Evolutionary conservation across 2,797 vertebrate genomes (phyloP).

Genomic region (Melopsittacus undulatus): DNA sequence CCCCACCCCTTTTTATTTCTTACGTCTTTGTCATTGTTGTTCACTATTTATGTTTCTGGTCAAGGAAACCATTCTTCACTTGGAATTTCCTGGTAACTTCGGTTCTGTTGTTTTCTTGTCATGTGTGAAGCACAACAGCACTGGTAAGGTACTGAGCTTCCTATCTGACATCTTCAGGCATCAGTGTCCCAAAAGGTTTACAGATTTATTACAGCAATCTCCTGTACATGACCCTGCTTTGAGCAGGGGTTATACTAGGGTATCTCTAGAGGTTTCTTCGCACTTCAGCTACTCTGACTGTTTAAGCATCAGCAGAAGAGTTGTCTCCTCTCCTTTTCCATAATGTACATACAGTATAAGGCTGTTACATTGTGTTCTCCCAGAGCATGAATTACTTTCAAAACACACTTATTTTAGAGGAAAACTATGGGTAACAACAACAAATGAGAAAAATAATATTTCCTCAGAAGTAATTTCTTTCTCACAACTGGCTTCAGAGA

Average conservation of each 20-base stretch:
- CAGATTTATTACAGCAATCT: not conserved
- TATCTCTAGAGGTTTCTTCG: not conserved
- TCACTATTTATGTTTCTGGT: constrained; percentile 6
- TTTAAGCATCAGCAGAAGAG: not conserved
- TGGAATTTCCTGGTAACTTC: not conserved
- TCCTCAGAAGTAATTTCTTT: not conserved
- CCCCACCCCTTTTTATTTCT: not conserved
- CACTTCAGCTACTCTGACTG: not conserved
- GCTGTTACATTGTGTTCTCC: not conserved
- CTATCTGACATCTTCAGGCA: not conserved
- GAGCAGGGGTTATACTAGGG: not conserved
- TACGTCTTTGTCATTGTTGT: not conserved
- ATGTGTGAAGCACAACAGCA: not conserved
- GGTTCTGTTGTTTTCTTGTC: not conserved
- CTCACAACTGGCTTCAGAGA: not conserved
- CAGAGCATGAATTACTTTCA: not conserved
- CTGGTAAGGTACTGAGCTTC: not conserved
- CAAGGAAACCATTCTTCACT: not conserved
- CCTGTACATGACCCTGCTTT: not conserved
- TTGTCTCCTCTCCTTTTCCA: not conserved
- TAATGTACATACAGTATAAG: too few relatives aligned
- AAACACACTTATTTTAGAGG: not conserved
- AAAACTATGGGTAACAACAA: not conserved
- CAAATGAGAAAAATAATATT: not conserved
- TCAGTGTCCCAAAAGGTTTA: not conserved